Base-by-base conservation (phyloP, 2,797 vertebrate species). In the Sus cebifrons region DNA sequence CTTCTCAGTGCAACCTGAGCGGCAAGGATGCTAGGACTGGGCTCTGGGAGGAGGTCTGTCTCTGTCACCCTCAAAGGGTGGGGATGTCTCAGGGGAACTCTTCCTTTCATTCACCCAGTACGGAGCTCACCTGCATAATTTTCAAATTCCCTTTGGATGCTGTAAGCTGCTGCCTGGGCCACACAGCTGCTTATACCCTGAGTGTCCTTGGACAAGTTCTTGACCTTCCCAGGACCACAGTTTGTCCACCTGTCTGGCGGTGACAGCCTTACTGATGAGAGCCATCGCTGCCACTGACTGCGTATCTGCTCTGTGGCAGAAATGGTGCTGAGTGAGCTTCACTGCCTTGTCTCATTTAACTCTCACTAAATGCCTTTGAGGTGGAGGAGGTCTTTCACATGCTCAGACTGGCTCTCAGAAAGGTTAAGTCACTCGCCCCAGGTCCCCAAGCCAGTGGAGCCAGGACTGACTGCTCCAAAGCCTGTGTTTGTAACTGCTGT, bases 371-470 rank as follows among this genome's bases (percentile, higher is more conserved):
- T 27, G 86, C 64, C 91, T 91, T 78, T 85, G 73, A 68, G 8
- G 8, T 23, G 0, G 40, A 14, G 15, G 54, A 17, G 44, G 2
- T 14, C 65, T 56, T 70, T 86, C 91, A 36, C 49, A n/a, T 56
- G 52, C 54, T 92, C 91, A 81, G 1, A 49, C 0, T 23, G 36
- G 13, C 52, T 95, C 86, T 92, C 62, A 67, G 78, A 89, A 44
- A 86, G 60, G 83, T 65, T 77, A 84, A 58, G 18, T 83, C 29
- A 68, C 79, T 78, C 75, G 89, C 15, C 91, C 40, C 82, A 75
- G 60, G 86, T 91, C 68, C 89, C 52, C 52, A 56, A 64, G 21
- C 78, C 87, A 62, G 10, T 64, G 67, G 65, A 65, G n/a, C 56
- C 21, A 79, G 56, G 74, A 92, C 89, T 85, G 58, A 40, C 62